Percentiles rank a stretch among this genome's conserved stretches.
phyloP scores from a whole-genome alignment of 1,140 invertebrate species.

The Heliothis virescens region DNA sequence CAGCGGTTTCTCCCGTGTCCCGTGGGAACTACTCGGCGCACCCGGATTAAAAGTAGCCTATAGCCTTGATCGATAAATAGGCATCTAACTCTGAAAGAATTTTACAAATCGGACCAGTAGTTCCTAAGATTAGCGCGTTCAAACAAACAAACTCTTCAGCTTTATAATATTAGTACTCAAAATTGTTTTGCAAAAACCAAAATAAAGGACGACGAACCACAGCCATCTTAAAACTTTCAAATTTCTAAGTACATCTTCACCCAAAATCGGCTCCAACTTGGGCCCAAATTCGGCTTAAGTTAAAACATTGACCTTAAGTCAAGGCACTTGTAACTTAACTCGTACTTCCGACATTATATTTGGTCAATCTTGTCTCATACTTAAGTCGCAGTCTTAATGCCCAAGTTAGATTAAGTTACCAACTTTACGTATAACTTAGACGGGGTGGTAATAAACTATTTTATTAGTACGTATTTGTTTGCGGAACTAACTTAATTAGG shows the following conservation, averaged over 20 bases:
- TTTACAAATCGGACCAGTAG: too few relatives aligned
- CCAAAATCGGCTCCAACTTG: conserved; percentile 2
- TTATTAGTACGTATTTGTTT: background rate
- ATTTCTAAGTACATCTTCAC: conserved; percentile 4
- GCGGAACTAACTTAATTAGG: conserved; percentile 4
- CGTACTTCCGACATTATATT: conserved; percentile 7
- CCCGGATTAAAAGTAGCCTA: too few relatives aligned
- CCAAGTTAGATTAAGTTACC: conserved; percentile 43
- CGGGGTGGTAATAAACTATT: conserved; percentile 28
- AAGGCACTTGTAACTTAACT: conserved; percentile 1
- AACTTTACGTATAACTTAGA: conserved; percentile 32
- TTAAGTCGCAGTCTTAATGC: conserved; percentile 23
- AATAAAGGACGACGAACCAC: background rate
- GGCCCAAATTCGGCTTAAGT: conserved; percentile 10
- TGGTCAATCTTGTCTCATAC: conserved; percentile 37
- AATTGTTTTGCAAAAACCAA: background rate
- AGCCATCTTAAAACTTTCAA: background rate
- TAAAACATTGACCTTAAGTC: conserved; percentile 12
- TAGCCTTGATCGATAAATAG: too few relatives aligned
- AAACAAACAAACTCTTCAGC: too few relatives aligned
- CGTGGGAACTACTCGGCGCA: too few relatives aligned
- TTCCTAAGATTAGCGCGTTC: too few relatives aligned
- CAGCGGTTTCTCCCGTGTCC: too few relatives aligned
- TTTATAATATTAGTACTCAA: too few relatives aligned
- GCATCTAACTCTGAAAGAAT: too few relatives aligned